phyloP scores from a whole-genome alignment of 2,797 vertebrate species.

The Catostomus latipinnis region DNA sequence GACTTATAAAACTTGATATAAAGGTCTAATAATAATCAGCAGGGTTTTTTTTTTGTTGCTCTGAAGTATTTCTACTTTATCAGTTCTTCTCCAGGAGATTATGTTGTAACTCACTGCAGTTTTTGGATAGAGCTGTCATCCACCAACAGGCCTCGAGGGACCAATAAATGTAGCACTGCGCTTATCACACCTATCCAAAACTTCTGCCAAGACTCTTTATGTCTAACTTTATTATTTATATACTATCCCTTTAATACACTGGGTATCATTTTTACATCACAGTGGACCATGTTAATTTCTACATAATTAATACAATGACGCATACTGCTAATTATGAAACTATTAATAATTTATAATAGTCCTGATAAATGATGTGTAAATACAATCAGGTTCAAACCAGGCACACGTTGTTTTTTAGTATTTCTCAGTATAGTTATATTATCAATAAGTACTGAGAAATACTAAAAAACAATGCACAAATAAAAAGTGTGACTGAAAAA shows the following conservation, averaged over 20 bases:
- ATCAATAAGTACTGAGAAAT: no score
- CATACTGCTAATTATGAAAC: not conserved
- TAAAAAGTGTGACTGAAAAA: not conserved
- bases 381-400: not conserved
- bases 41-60: not conserved
- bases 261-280: not conserved
- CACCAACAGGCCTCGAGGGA: not conserved
- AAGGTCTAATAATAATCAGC: slow-evolving; percentile 5
- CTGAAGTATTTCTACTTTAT: not conserved
- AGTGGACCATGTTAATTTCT: no score
- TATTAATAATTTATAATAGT: not conserved
- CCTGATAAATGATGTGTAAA: not conserved
- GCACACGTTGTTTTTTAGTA: no score
- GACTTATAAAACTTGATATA: not conserved
- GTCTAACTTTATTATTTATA: not conserved
- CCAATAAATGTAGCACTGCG: slow-evolving; percentile 10
- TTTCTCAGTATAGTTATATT: no score
- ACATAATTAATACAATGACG: no score
- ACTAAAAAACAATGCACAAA: no score
- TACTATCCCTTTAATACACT: not conserved
- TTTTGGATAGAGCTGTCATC: slow-evolving; percentile 13
- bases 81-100: not conserved
- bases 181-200: slow-evolving; percentile 15
- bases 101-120: not conserved
- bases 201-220: not conserved